Conservation (phyloP, 2,888 invertebrate genomes). For the Heliconius charithonia region DNA sequence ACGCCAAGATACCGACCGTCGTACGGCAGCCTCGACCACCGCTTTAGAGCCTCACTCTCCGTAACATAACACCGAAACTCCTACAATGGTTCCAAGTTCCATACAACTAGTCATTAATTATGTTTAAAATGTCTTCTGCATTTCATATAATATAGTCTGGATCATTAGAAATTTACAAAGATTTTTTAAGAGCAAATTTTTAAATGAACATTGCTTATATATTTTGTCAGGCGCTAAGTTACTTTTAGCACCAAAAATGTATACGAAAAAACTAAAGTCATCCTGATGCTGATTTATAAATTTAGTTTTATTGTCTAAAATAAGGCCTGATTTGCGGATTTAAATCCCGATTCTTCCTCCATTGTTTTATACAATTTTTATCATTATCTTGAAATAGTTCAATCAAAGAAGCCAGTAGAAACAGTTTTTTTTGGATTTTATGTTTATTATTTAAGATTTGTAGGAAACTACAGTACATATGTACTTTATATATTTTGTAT, state of each 20-base stretch:
- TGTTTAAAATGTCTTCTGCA: neutral
- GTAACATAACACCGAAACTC: slow-evolving; percentile 47
- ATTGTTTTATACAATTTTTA: neutral
- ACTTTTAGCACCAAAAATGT: neutral
- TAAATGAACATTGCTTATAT: neutral
- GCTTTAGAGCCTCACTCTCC: slow-evolving; percentile 67
- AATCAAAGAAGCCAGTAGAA: neutral
- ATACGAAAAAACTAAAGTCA: neutral
- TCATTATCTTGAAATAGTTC: neutral
- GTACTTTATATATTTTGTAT: neutral
- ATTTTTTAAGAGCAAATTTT: slow-evolving; percentile 1
- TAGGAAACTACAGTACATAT: neutral
- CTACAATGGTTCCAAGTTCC: slow-evolving; percentile 1
- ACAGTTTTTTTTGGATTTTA: neutral
- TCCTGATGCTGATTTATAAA: neutral
- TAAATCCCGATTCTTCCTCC: no score
- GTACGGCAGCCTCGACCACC: slow-evolving; percentile 74
- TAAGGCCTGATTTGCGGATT: no score
- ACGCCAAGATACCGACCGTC: slow-evolving; percentile 72
- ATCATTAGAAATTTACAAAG: no score
- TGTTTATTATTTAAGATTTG: neutral
- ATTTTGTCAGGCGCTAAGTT: neutral
- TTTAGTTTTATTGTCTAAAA: neutral
- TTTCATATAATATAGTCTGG: no score
- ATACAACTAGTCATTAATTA: slow-evolving; percentile 20